These are phyloP conservation scores for Folsomia candida DNA, from an alignment of 2,888 invertebrate species.

Conservation along the genomic window DNA sequence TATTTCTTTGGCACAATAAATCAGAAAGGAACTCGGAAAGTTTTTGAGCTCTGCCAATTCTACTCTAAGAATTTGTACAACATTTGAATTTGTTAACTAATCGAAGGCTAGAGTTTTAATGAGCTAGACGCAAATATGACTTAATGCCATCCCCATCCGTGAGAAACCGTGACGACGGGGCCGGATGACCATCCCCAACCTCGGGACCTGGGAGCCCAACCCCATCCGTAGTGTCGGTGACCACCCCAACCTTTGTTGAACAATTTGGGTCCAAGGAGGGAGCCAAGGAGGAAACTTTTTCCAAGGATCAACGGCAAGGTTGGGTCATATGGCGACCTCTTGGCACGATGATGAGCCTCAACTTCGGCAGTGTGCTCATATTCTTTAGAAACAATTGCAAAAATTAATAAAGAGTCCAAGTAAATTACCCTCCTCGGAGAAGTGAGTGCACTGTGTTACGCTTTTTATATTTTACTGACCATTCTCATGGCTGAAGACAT, in stretches of 20 bases:
- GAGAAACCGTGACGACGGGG: neutral
- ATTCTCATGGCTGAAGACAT: neutral
- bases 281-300: constrained; percentile 38
- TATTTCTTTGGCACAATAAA: neutral
- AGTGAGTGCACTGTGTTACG: too few species aligned
- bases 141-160: constrained; percentile 11
- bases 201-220: constrained; percentile 16
- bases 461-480: too few species aligned
- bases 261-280: constrained; percentile 33
- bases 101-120: neutral
- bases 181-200: constrained; percentile 23
- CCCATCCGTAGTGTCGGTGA: constrained; percentile 21
- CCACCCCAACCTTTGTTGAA: constrained; percentile 18
- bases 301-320: constrained; percentile 33
- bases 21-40: too few species aligned
- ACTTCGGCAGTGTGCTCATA: neutral
- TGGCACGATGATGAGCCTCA: constrained; percentile 21
- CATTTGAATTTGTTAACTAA: neutral
- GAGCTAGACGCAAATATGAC: neutral
- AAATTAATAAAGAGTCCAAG: neutral
- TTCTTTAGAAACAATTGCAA: neutral
- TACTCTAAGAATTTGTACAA: constrained; percentile 4
- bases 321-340: constrained; percentile 38
- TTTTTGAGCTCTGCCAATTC: neutral
- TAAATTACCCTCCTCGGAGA: too few species aligned